A percentile compares a stretch with the other conserved stretches of the same genome.
These are phyloP conservation scores for Ptychobarbus kaznakovi DNA, from an alignment of 2,797 vertebrate species.

Conservation along the genomic window DNA sequence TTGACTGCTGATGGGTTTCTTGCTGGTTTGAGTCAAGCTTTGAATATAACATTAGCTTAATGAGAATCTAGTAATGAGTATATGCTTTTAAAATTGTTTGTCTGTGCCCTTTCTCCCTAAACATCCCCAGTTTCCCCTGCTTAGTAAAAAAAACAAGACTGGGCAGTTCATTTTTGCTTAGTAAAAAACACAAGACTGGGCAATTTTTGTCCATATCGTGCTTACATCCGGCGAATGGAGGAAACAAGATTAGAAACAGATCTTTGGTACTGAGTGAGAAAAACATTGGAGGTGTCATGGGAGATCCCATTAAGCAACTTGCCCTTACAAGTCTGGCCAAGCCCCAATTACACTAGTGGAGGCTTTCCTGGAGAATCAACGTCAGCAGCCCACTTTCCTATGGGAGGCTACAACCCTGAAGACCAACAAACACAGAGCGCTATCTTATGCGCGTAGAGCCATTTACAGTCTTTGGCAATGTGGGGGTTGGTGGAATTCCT, in stretches of 20 bases:
- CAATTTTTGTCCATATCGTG: constrained; percentile 1
- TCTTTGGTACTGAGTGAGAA: constrained; percentile 3
- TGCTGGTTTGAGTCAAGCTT: neutral
- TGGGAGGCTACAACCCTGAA: constrained; percentile 12
- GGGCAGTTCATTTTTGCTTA: neutral
- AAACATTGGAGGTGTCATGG: constrained; percentile 34
- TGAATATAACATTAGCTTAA: neutral
- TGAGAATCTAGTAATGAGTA: constrained; percentile 6
- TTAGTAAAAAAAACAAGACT: neutral
- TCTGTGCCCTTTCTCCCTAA: neutral
- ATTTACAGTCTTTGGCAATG: constrained; percentile 1
- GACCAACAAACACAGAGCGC: neutral
- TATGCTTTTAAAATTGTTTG: neutral
- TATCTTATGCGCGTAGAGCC: neutral
- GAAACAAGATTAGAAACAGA: constrained; percentile 16
- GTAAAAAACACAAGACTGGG: neutral
- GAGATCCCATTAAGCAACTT: constrained; percentile 26
- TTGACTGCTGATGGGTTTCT: neutral
- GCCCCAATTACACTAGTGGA: constrained; percentile 7
- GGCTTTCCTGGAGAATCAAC: constrained; percentile 8
- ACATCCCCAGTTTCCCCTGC: neutral
- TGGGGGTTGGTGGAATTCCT: neutral
- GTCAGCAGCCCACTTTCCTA: constrained; percentile 15
- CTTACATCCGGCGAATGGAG: neutral
- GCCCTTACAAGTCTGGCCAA: constrained; percentile 39